Evolutionary conservation across 2,888 invertebrate species (phyloP).

Genomic region (Conops quadrifasciatus): DNA sequence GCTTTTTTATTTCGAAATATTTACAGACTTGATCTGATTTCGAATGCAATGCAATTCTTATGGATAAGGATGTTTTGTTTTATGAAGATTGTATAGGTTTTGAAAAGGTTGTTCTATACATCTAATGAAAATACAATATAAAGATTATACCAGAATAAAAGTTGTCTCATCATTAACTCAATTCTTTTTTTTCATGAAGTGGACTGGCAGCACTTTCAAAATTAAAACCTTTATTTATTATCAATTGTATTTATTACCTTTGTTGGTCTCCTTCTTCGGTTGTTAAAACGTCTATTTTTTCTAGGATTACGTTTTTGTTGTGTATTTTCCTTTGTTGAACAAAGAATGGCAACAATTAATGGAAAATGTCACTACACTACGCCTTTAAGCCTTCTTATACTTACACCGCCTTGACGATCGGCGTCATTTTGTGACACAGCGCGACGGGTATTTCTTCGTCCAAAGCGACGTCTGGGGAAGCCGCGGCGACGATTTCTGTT

Average conservation of each 20-base stretch:
- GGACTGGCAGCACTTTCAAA: too few species aligned
- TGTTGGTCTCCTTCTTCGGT: conserved; percentile 59
- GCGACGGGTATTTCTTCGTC: conserved; percentile 66
- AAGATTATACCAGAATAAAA: too few species aligned
- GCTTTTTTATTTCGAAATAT: too few species aligned
- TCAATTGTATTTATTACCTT: conserved; percentile 50
- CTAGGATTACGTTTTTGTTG: conserved; percentile 54
- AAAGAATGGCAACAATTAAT: background rate
- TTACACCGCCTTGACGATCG: conserved; percentile 53
- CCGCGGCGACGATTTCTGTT: conserved; percentile 63
- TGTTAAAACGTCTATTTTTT: conserved; percentile 55
- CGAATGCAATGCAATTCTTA: too few species aligned
- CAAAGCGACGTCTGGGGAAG: conserved; percentile 61
- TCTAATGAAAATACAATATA: too few species aligned
- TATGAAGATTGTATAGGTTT: too few species aligned
- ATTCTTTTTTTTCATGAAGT: too few species aligned
- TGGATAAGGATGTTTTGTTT: too few species aligned
- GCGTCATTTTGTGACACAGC: conserved; percentile 60
- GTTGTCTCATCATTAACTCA: too few species aligned
- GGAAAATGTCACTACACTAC: background rate
- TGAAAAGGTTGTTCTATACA: too few species aligned
- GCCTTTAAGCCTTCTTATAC: background rate
- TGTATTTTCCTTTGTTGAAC: conserved; percentile 35
- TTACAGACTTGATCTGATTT: too few species aligned
- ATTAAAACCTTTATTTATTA: too few species aligned